A percentile compares a stretch with the other conserved stretches of the same genome.
phyloP scores from a whole-genome alignment of 2,113 vertebrate species.

The Arothron firmamentum region DNA sequence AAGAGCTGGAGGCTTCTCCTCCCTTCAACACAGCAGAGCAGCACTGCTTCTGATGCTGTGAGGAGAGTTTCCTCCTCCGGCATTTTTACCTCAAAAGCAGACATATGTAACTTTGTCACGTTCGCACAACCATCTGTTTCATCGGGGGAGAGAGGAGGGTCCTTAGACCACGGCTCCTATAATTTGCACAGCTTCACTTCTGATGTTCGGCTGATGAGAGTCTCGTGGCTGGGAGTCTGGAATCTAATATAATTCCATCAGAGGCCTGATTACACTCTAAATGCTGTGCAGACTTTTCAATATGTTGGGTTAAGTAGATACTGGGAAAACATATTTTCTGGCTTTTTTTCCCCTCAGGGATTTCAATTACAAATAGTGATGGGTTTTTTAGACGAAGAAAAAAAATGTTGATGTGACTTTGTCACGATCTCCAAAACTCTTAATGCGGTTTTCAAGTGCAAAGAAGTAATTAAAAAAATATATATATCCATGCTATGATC shows the following conservation, averaged over 20 bases:
- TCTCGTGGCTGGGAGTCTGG: conserved; percentile 27
- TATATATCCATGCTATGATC: neutral
- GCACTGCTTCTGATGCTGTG: too few species aligned
- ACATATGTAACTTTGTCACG: conserved; percentile 18
- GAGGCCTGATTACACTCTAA: conserved; percentile 52
- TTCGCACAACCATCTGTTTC: conserved; percentile 30
- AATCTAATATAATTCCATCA: conserved; percentile 50
- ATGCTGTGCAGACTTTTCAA: conserved; percentile 49
- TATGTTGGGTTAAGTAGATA: conserved; percentile 43
- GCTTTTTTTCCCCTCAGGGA: conserved; percentile 14
- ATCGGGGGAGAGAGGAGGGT: conserved; percentile 25
- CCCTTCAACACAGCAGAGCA: too few species aligned
- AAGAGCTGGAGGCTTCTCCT: too few species aligned
- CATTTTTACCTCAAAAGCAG: neutral
- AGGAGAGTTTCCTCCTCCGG: too few species aligned
- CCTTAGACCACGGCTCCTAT: conserved; percentile 31
- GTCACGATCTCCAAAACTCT: neutral
- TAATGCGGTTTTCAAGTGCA: conserved; percentile 2
- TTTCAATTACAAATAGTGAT: conserved; percentile 36
- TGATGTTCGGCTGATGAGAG: conserved; percentile 51
- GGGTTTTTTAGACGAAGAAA: conserved; percentile 8
- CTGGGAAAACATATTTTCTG: conserved; percentile 39
- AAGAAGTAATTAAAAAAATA: neutral
- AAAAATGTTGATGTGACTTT: conserved; percentile 4
- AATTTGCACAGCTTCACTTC: conserved; percentile 42